Conservation (phyloP, 2,113 vertebrate genomes). For the Callaeas wilsoni region DNA sequence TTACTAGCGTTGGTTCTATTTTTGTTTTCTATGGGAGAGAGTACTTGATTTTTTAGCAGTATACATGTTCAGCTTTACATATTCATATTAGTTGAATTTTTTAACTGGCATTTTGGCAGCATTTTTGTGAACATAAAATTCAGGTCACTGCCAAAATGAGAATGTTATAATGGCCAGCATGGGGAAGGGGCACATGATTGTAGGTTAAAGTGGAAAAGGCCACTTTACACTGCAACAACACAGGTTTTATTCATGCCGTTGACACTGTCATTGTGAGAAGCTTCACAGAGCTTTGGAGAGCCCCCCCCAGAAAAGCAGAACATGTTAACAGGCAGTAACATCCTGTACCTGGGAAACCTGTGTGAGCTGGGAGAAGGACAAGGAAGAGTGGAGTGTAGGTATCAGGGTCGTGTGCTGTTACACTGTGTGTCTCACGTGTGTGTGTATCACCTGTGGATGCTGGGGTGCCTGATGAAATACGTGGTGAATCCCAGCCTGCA, state of each 20-base stretch:
- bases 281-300: neutral
- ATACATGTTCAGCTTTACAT: neutral
- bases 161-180: neutral
- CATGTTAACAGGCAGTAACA: neutral
- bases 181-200: neutral
- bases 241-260: neutral
- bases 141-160: neutral
- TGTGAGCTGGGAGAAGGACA: neutral
- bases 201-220: neutral
- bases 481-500: neutral
- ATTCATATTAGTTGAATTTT: neutral
- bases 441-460: neutral
- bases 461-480: neutral
- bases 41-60: neutral
- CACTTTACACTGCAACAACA: neutral
- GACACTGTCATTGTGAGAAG: neutral
- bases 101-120: neutral
- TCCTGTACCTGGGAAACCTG: neutral
- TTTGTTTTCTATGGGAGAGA: neutral
- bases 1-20: neutral
- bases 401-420: neutral
- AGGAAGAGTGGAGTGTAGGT: neutral
- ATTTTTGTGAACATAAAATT: neutral
- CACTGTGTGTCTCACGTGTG: rapidly evolving
- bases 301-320: neutral